Evolutionary conservation across 2,888 invertebrate species (phyloP), one percentile per base, ranked within the genome.

Genomic region (Criorhina ranunculi): DNA sequence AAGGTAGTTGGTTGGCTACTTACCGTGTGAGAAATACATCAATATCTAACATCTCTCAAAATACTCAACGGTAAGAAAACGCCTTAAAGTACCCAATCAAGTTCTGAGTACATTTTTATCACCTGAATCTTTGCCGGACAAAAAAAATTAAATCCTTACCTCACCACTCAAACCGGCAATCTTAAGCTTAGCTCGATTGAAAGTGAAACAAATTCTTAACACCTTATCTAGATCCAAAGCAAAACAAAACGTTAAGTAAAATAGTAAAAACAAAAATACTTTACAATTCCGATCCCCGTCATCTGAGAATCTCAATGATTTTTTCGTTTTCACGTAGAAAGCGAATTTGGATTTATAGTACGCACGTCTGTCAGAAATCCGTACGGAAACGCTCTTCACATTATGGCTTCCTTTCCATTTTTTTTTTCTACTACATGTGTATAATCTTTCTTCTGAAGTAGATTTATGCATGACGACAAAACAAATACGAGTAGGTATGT

Each of bases 321-420:
- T 51, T 24, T 70, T 80, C 53, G 69, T 75, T 64, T 64, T 85
- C 62, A 59, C 33, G 46, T 76, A 75, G 85, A 85, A 85, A 85
- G 85, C 64, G 85, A 85, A 69, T 76, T 76, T 46, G 40, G 40
- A 60, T 55, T 64, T 33, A n/a, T 42, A 42, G 62, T 55, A 62
- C 57, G 44, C 62, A 73, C 62, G 60, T 73, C 44, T 69, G 33
- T 44, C 40, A 37, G 64, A 80, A 46, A 59, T 66, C 33, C 44
- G 69, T 57, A 17, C 79, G 62, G 42, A 78, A 57, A 44, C 12
- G 44, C 46, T 60, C 51, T 53, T 46, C 57, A 35, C 35, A 67
- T 42, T 67, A 24, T 49, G 31, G 49, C 51, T 67, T 77, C 51
- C 40, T 77, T 60, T 75, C 29, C 11, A 29, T 57, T 75, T 75